Evolutionary conservation across 1,140 invertebrate species (phyloP), one percentile per base, ranked within the genome.

Genomic region (Drosophila burlai): DNA sequence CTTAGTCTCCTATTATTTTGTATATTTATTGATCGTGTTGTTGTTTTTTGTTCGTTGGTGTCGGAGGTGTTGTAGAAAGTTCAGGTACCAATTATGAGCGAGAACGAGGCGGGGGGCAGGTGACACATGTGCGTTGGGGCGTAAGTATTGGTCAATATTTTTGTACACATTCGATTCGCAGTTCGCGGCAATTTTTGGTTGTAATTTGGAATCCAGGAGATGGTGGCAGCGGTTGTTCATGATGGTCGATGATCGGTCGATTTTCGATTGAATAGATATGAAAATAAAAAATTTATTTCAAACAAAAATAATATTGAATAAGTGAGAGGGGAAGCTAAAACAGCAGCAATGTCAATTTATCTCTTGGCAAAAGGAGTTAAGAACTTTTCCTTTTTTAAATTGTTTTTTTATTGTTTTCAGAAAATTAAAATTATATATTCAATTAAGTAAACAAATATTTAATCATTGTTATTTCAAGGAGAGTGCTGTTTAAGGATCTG

Each of bases 1-100:
- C 86, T 94, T 94, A 81, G 94, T 94, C 94, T 95, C 94, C 59
- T 29, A 38, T 58, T 65, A 21, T 31, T 46, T 31, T 79, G 65
- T 42, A 36, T 59, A 11, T 34, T 67, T 73, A 62, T 77, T 76
- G 80, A 72, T 57, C 63, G 75, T 66, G 49, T 43, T 71, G 47
- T 72, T 49, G 21, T 26, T 47, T 21, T 9, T 66, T 7, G 29
- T 29, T 24, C 6, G 26, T 31, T 31, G 34, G 57, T 34, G 69
- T 40, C 21, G 60, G 55, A 43, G 80, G 68, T 79, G 61, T 59
- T 93, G 92, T 93, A 92, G 52, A 57, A 68, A 75, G 76, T 80
- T 64, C 59, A 43, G 60, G 40, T 38, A 57, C 64, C 67, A 68
- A 46, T 55, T 54, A 68, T 68, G 62, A 52, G 67, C 68, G 52